phyloP scores from a whole-genome alignment of 2,113 vertebrate genomes.

The Pachyramphus minor region DNA sequence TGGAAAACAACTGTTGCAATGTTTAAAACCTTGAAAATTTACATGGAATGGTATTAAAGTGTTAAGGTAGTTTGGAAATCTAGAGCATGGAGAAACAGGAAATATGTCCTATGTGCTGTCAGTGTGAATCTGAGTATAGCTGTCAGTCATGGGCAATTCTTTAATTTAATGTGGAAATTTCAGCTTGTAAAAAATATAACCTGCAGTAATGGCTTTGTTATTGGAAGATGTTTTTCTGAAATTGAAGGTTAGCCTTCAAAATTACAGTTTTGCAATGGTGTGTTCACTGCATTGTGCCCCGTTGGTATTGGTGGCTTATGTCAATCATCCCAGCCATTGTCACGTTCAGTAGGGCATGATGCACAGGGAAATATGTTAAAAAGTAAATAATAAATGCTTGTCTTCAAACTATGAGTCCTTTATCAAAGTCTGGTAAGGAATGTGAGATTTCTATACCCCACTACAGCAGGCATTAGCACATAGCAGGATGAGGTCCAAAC shows the following conservation, averaged over 20 bases:
- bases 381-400: neutral
- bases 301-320: neutral
- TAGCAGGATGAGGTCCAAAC: neutral
- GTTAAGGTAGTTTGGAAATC: neutral
- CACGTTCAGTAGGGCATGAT: neutral
- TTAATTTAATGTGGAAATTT: slow-evolving; percentile 5
- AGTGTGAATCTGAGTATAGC: neutral
- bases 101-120: neutral
- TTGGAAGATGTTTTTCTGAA: slow-evolving; percentile 7
- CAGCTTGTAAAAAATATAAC: neutral
- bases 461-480: neutral
- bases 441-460: neutral
- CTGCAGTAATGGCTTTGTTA: neutral
- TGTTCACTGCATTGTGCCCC: neutral
- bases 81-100: neutral
- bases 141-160: neutral
- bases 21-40: neutral
- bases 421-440: neutral
- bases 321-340: neutral
- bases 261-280: neutral
- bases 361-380: neutral
- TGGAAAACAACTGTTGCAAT: neutral
- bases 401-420: neutral
- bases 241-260: slow-evolving; percentile 36
- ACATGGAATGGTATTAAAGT: neutral